Evolutionary conservation across 2,797 vertebrate species (phyloP).

Genomic region (Ceyx erithaca): DNA sequence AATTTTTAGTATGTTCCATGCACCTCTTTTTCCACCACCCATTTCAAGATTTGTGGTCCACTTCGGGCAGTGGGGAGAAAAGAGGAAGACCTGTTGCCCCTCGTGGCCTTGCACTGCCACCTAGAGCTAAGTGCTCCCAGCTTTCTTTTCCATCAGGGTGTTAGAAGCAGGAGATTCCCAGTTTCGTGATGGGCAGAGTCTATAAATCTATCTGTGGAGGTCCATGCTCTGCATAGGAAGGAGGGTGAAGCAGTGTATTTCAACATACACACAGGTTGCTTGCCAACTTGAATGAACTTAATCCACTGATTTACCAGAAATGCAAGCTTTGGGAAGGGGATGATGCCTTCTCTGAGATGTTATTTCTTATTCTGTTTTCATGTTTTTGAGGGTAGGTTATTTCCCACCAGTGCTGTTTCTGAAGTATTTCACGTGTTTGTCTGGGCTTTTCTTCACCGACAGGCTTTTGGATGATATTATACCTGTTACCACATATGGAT

Average conservation of each 20-base stretch:
- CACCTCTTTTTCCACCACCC: fast-evolving
- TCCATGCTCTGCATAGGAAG: fast-evolving
- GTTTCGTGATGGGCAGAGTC: neutral
- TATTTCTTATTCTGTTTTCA: neutral
- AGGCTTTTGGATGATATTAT: neutral
- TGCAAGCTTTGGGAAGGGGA: fast-evolving
- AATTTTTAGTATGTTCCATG: neutral
- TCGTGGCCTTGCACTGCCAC: constrained; percentile 16
- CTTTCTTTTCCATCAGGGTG: fast-evolving
- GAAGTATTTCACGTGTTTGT: neutral
- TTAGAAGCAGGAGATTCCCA: neutral
- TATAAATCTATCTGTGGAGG: too few relatives aligned
- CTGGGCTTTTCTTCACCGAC: neutral
- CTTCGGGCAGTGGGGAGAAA: neutral
- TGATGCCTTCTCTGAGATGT: neutral
- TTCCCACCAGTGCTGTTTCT: neutral
- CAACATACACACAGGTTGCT: fast-evolving
- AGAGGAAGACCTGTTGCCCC: constrained; percentile 14
- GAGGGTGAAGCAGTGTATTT: neutral
- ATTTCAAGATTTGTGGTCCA: neutral
- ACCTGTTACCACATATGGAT: neutral
- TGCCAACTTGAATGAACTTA: fast-evolving
- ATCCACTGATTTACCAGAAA: neutral
- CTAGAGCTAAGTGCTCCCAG: neutral
- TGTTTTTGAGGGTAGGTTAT: neutral